These are phyloP conservation scores for Gymnorhina tibicen DNA, from an alignment of 2,113 vertebrate genomes.

Conservation along the genomic window DNA sequence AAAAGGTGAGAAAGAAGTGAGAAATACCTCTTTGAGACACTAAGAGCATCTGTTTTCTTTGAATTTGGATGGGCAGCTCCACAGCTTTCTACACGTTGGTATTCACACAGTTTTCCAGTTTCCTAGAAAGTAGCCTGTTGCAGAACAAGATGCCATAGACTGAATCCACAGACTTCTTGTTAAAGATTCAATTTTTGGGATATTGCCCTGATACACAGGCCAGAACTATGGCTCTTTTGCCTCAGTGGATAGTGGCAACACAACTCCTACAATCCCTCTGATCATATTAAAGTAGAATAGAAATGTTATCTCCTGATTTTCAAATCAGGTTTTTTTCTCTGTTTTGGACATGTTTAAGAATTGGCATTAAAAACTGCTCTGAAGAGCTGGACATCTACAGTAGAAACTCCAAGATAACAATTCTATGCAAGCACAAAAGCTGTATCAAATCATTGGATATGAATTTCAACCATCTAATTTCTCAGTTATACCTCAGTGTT, in stretches of 20 bases:
- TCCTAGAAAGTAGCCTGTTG: not conserved
- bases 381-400: not conserved
- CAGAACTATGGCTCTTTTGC: not conserved
- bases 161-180: not conserved
- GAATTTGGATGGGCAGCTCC: not conserved
- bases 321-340: not conserved
- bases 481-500: not conserved
- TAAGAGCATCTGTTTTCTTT: not conserved
- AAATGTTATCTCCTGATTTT: not conserved
- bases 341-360: not conserved
- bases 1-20: not conserved
- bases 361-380: not conserved
- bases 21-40: not conserved
- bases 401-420: accelerated
- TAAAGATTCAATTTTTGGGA: not conserved
- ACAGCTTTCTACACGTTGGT: not conserved
- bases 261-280: not conserved
- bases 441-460: not conserved
- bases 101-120: not conserved
- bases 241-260: not conserved
- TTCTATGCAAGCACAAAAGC: not conserved
- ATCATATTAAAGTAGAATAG: not conserved
- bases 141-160: not conserved
- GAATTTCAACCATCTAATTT: not conserved
- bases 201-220: not conserved